phyloP scores from a whole-genome alignment of 2,888 invertebrate genomes.

The Scaptomyza cyrtandrae region DNA sequence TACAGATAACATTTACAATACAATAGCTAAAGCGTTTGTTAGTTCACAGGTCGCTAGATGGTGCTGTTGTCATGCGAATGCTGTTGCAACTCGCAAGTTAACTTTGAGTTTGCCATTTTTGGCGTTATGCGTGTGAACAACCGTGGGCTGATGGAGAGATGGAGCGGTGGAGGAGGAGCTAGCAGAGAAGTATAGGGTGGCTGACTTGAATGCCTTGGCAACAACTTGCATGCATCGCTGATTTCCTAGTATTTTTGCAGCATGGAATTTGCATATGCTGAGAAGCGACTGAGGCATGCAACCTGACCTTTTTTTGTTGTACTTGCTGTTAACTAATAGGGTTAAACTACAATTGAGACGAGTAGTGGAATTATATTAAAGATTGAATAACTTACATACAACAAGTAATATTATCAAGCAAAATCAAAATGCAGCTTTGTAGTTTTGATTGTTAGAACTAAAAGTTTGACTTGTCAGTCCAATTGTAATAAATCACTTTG shows the following conservation, averaged over 20 bases:
- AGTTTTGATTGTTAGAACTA: no score
- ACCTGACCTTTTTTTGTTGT: conserved; percentile 44
- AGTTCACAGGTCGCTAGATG: conserved; percentile 51
- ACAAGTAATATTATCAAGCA: neutral
- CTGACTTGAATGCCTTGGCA: conserved; percentile 28
- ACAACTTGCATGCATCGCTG: conserved; percentile 58
- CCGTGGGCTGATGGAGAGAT: neutral
- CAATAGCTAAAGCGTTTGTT: conserved; percentile 30
- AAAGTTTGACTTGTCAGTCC: no score
- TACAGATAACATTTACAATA: conserved; percentile 31
- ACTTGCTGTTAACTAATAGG: conserved; percentile 10
- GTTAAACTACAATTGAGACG: conserved; percentile 9
- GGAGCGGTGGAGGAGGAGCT: no score
- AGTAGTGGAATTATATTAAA: neutral
- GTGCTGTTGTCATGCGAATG: conserved; percentile 26
- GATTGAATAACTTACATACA: neutral
- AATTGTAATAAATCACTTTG: no score
- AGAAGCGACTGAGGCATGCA: conserved; percentile 35
- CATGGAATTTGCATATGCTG: conserved; percentile 43
- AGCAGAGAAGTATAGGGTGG: neutral
- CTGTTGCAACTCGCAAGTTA: conserved; percentile 30
- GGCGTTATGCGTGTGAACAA: conserved; percentile 65
- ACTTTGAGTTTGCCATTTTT: conserved; percentile 49
- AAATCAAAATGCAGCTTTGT: no score
- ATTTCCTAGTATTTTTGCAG: conserved; percentile 40